These are phyloP conservation scores for Chunga burmeisteri DNA, from an alignment of 2,113 vertebrate species.

Conservation along the genomic window DNA sequence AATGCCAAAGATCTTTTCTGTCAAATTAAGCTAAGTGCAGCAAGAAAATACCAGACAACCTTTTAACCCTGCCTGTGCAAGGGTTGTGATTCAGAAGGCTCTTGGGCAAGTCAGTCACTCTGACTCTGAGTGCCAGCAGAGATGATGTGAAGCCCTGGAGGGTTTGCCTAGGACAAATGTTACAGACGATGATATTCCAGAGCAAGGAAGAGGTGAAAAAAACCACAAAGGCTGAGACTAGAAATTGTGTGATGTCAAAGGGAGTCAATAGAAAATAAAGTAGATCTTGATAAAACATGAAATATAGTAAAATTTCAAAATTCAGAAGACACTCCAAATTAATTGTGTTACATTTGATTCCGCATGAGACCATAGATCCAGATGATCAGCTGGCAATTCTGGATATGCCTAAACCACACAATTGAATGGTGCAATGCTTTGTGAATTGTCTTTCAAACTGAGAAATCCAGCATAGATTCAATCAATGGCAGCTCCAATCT, in stretches of 20 bases:
- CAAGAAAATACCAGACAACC: background rate
- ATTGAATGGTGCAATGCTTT: background rate
- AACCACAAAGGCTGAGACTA: background rate
- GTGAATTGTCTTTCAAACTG: background rate
- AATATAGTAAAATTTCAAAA: background rate
- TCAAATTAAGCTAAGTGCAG: background rate
- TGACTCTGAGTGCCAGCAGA: background rate
- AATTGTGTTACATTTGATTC: background rate
- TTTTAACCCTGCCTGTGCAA: background rate
- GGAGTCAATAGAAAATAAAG: background rate
- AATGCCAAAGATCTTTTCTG: background rate
- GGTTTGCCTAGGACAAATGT: background rate
- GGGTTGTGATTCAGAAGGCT: background rate
- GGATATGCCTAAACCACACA: background rate
- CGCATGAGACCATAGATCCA: background rate
- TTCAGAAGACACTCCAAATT: background rate
- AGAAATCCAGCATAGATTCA: background rate
- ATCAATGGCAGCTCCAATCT: background rate
- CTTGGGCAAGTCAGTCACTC: background rate
- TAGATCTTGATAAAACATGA: background rate
- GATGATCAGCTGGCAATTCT: background rate
- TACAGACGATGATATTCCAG: background rate
- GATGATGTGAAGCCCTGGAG: background rate
- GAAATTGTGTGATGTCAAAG: background rate
- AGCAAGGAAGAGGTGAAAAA: background rate